Percentiles rank a stretch among this genome's conserved stretches.
These are phyloP conservation scores for Acleris sparsana DNA, from an alignment of 2,888 invertebrate genomes.

Conservation along the genomic window DNA sequence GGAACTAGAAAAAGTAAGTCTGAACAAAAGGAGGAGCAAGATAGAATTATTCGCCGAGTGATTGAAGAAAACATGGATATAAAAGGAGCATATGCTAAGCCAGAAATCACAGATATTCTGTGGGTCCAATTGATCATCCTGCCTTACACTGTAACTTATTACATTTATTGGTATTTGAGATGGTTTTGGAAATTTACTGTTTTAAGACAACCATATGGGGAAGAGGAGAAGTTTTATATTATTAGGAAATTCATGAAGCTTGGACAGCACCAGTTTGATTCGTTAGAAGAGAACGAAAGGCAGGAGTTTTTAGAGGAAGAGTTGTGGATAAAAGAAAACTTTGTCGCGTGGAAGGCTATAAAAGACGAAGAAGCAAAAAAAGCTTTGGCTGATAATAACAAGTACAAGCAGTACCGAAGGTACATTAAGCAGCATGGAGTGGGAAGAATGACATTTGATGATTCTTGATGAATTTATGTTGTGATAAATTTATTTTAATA, in stretches of 20 bases:
- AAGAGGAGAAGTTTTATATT: constrained; percentile 92
- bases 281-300: constrained; percentile 89
- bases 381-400: constrained; percentile 92
- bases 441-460: constrained; percentile 95
- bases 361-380: constrained; percentile 94
- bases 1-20: constrained; percentile 83
- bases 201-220: constrained; percentile 89
- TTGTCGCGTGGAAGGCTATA: constrained; percentile 89
- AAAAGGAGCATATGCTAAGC: constrained; percentile 95
- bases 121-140: constrained; percentile 92
- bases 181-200: constrained; percentile 94
- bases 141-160: constrained; percentile 89
- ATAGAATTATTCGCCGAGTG: constrained; percentile 90
- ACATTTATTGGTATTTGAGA: constrained; percentile 88
- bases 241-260: constrained; percentile 91
- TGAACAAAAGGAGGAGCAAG: constrained; percentile 90
- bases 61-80: constrained; percentile 97
- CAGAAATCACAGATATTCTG: constrained; percentile 89
- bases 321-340: constrained; percentile 93
- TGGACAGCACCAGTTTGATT: constrained; percentile 88
- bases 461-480: constrained; percentile 79
- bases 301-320: constrained; percentile 89
- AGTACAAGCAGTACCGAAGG: constrained; percentile 94
- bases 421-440: constrained; percentile 96
- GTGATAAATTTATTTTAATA: constrained; percentile 34